phyloP scores from a whole-genome alignment of 2,113 vertebrate species.

The Phrynosoma blainvillii region DNA sequence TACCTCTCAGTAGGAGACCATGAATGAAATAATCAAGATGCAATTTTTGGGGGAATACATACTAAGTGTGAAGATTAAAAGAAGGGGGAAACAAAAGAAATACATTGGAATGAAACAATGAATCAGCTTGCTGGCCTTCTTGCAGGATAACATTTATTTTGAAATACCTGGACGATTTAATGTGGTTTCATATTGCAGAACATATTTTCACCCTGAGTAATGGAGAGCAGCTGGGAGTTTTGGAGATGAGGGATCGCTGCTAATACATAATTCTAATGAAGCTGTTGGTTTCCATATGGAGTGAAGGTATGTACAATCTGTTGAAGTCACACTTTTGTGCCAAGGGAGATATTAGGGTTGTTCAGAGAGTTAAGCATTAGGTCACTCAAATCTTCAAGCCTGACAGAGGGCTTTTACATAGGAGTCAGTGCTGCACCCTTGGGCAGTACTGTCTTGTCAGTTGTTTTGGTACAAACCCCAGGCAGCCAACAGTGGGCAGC shows the following conservation, averaged over 20 bases:
- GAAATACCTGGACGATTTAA: conserved; percentile 49
- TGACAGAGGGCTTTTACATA: not conserved
- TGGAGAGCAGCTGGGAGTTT: conserved; percentile 44
- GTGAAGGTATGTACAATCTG: not conserved
- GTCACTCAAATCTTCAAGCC: not conserved
- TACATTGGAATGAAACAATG: conserved; percentile 24
- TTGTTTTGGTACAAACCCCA: not conserved
- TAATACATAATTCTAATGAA: conserved; percentile 10
- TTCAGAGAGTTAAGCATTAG: conserved; percentile 19
- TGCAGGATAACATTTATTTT: conserved; percentile 43
- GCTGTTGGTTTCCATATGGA: conserved; percentile 10
- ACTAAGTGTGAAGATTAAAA: conserved; percentile 24
- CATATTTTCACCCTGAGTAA: conserved; percentile 50
- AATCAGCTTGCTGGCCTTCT: conserved; percentile 11
- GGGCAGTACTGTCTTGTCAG: rapidly evolving
- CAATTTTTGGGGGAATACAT: conserved; percentile 45
- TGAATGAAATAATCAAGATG: conserved; percentile 15
- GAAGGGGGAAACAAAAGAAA: conserved; percentile 18
- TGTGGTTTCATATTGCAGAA: conserved; percentile 47
- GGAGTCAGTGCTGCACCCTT: not conserved
- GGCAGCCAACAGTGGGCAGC: rapidly evolving
- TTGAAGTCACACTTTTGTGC: conserved; percentile 24
- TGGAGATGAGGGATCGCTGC: conserved; percentile 22
- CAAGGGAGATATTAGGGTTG: conserved; percentile 42
- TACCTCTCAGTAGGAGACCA: conserved; percentile 25